Conservation (phyloP, 2,797 vertebrate genomes). For the Australoheros facetus region DNA sequence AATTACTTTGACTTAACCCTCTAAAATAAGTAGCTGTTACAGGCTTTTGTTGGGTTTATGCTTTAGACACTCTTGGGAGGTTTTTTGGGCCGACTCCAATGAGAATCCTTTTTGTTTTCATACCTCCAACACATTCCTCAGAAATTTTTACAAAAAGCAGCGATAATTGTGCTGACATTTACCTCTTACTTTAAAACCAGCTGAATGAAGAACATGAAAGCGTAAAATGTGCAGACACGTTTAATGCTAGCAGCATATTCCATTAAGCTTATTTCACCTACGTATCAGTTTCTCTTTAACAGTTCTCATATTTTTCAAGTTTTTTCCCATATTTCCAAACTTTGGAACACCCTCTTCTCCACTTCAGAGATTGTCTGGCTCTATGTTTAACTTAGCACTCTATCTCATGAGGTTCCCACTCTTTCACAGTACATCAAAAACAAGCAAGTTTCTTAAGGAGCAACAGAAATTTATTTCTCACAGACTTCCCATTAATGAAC, state of each 20-base stretch:
- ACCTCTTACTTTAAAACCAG: background rate
- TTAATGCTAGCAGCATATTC: background rate
- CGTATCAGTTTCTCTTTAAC: background rate
- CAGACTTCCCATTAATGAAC: background rate
- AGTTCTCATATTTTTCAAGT: background rate
- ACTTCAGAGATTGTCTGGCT: background rate
- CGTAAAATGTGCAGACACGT: no score
- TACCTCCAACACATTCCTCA: background rate
- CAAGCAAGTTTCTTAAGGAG: background rate
- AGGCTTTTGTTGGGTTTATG: conserved; percentile 54
- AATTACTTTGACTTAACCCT: conserved; percentile 36
- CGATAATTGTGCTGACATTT: background rate
- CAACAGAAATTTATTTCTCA: background rate
- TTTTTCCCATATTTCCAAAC: background rate
- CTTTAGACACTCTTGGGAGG: conserved; percentile 50
- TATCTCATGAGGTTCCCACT: background rate
- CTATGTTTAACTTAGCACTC: background rate
- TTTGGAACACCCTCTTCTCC: background rate
- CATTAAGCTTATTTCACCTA: background rate
- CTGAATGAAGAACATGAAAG: background rate
- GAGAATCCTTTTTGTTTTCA: background rate
- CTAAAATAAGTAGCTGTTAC: conserved; percentile 50
- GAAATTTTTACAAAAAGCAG: background rate
- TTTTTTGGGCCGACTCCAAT: background rate
- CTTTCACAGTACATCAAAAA: background rate